Conservation (phyloP, 2,113 vertebrate species). For the Sula dactylatra region DNA sequence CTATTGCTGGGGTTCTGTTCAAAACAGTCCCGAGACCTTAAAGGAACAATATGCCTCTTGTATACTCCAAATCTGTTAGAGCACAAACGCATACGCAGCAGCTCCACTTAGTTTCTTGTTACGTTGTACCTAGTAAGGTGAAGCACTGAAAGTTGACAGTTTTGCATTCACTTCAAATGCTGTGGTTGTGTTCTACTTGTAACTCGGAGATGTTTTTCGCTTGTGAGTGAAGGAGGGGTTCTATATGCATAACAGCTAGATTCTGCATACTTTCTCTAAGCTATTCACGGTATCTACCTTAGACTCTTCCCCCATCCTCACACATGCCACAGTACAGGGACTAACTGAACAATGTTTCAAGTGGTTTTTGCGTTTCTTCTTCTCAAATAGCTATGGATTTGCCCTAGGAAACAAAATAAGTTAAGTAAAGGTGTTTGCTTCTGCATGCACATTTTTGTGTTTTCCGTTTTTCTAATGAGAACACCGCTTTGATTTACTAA, state of each 20-base stretch:
- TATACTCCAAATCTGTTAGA: background rate
- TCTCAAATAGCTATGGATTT: background rate
- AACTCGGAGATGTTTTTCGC: background rate
- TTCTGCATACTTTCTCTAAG: background rate
- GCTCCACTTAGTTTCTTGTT: background rate
- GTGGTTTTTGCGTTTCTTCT: background rate
- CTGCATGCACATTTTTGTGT: background rate
- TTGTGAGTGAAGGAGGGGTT: background rate
- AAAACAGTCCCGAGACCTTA: background rate
- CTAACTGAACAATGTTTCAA: background rate
- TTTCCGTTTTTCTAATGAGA: background rate
- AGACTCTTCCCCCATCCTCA: background rate
- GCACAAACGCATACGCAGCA: background rate
- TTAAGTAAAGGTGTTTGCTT: background rate
- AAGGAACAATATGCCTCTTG: background rate
- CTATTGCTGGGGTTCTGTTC: background rate
- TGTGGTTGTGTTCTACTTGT: background rate
- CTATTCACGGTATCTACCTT: background rate
- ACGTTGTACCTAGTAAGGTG: background rate
- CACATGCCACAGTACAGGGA: too few relatives aligned
- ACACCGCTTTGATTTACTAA: background rate
- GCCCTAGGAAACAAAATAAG: background rate
- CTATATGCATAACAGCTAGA: background rate
- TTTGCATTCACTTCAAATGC: background rate
- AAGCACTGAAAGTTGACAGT: background rate